Percentiles rank a stretch among this genome's conserved stretches.
Conservation (phyloP, 2,888 invertebrate species). For the Drosophila yooni region DNA sequence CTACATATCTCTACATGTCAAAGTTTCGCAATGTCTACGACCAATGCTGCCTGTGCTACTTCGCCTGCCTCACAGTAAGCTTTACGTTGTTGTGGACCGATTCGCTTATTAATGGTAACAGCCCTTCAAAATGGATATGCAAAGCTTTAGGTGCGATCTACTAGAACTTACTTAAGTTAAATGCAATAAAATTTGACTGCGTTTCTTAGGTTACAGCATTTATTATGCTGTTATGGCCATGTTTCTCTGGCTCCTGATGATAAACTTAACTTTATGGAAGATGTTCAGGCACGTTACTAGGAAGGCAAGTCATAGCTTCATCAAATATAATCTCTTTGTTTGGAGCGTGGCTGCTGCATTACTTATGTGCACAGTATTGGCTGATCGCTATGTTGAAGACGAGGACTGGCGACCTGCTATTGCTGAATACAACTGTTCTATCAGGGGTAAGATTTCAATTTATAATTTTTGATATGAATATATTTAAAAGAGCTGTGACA, state of each 20-base stretch:
- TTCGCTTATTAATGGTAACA: accelerated
- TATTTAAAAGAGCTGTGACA: background rate
- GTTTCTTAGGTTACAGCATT: slow-evolving; percentile 53
- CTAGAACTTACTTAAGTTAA: too few relatives aligned
- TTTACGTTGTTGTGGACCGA: slow-evolving; percentile 13
- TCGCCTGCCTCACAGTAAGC: slow-evolving; percentile 10
- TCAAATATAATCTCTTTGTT: slow-evolving; percentile 66
- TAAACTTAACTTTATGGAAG: slow-evolving; percentile 93
- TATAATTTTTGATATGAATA: background rate
- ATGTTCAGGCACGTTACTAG: slow-evolving; percentile 32
- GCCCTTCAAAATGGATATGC: background rate
- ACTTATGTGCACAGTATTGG: slow-evolving; percentile 58
- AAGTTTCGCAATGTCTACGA: background rate
- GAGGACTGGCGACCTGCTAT: slow-evolving; percentile 85
- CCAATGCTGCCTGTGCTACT: slow-evolving; percentile 13
- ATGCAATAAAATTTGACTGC: background rate
- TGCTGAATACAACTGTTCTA: slow-evolving; percentile 86
- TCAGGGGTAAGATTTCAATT: slow-evolving; percentile 84
- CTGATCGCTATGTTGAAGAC: slow-evolving; percentile 49
- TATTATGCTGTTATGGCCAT: slow-evolving; percentile 91
- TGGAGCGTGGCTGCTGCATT: slow-evolving; percentile 68
- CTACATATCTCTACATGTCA: slow-evolving; percentile 14
- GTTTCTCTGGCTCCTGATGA: slow-evolving; percentile 93
- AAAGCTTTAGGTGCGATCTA: background rate
- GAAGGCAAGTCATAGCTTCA: slow-evolving; percentile 24